A percentile compares a stretch with the other conserved stretches of the same genome.
Evolutionary conservation across 2,888 invertebrate species (phyloP).

Genomic region (Drosophila trichaetosa): DNA sequence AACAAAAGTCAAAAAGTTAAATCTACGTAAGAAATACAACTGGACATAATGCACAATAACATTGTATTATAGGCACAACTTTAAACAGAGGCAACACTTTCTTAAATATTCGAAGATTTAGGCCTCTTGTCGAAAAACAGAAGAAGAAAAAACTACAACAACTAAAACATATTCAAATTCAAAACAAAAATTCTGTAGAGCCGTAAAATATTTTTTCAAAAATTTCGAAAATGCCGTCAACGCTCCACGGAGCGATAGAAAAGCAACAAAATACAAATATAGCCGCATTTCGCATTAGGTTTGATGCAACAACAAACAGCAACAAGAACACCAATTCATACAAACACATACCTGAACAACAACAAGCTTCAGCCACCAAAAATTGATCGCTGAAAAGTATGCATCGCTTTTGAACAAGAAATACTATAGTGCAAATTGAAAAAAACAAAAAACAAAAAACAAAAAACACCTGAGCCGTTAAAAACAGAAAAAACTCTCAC

Average conservation of each 20-base stretch:
- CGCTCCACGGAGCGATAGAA: constrained; percentile 24
- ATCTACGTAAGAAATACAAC: constrained; percentile 74
- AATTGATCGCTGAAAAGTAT: constrained; percentile 35
- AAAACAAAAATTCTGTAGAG: constrained; percentile 69
- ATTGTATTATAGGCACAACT: constrained; percentile 24
- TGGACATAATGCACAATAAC: constrained; percentile 58
- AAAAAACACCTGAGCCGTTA: constrained; percentile 51
- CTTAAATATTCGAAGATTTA: constrained; percentile 36
- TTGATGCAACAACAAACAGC: constrained; percentile 31
- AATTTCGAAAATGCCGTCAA: constrained; percentile 58
- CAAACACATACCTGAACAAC: constrained; percentile 30
- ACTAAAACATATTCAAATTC: constrained; percentile 11
- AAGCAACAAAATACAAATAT: constrained; percentile 17
- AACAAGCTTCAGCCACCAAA: constrained; percentile 27
- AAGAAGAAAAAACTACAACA: neutral
- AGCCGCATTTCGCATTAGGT: constrained; percentile 47
- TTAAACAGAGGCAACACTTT: constrained; percentile 42
- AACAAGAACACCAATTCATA: constrained; percentile 36
- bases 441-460: constrained; percentile 55
- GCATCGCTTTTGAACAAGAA: constrained; percentile 43
- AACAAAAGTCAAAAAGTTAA: constrained; percentile 72
- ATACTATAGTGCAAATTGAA: constrained; percentile 72
- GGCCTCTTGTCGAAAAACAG: constrained; percentile 51
- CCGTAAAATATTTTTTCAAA: constrained; percentile 66
- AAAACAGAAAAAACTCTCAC: constrained; percentile 29